Evolutionary conservation across 2,888 invertebrate genomes (phyloP).

Genomic region (Adelognathus sp.): DNA sequence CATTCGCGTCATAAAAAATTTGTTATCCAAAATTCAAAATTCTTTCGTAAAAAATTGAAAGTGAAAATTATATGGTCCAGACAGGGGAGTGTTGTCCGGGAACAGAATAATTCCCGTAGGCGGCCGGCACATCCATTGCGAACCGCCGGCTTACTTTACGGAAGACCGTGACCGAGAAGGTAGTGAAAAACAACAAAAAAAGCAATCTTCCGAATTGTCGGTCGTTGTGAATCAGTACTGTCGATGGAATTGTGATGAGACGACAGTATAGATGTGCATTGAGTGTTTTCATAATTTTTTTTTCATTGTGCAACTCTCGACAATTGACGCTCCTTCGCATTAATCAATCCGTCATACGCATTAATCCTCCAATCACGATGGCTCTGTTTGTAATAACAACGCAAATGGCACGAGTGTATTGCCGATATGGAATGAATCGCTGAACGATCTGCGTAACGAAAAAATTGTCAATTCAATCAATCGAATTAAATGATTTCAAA

Average conservation of each 20-base stretch:
- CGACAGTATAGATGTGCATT: slow-evolving; percentile 48
- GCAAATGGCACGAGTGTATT: slow-evolving; percentile 35
- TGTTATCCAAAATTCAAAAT: background rate
- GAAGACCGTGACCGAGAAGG: slow-evolving; percentile 73
- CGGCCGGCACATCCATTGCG: slow-evolving; percentile 90
- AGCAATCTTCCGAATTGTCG: slow-evolving; percentile 31
- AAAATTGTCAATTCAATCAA: no score
- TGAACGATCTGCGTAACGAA: background rate
- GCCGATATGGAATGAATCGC: slow-evolving; percentile 37
- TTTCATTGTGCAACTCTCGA: slow-evolving; percentile 27
- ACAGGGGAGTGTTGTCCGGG: slow-evolving; percentile 85
- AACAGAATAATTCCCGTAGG: slow-evolving; percentile 90
- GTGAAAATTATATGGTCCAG: slow-evolving; percentile 74
- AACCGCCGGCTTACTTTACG: slow-evolving; percentile 86
- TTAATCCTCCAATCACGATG: slow-evolving; percentile 31
- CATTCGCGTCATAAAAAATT: no score
- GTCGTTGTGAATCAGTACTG: slow-evolving; percentile 42
- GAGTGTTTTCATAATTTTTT: slow-evolving; percentile 26
- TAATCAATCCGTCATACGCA: background rate
- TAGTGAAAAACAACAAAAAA: slow-evolving; percentile 26
- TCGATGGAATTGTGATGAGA: slow-evolving; percentile 42
- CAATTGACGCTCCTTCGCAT: slow-evolving; percentile 7
- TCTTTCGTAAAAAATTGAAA: slow-evolving; percentile 79
- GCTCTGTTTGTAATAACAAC: slow-evolving; percentile 6
- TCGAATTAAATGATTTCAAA: no score